A percentile compares a stretch with the other conserved stretches of the same genome.
Conservation (phyloP, 2,888 invertebrate genomes). For the Cyrtodaria siliqua region DNA sequence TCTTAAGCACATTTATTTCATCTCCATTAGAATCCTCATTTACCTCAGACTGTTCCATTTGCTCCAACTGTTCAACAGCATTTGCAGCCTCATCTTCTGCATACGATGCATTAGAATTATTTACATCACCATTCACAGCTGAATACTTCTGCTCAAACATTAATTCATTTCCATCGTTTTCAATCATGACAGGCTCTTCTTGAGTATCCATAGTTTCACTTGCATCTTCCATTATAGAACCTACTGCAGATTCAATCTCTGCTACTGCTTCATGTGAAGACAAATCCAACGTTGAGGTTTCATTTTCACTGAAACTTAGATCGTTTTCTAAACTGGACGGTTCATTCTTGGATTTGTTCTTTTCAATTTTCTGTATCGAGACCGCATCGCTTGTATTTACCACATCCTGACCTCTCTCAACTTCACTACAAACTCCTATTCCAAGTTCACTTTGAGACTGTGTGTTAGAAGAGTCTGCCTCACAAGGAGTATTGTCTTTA, state of each 20-base stretch:
- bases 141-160: slow-evolving; percentile 57
- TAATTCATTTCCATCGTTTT: slow-evolving; percentile 63
- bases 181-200: slow-evolving; percentile 61
- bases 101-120: slow-evolving; percentile 24
- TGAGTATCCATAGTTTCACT: slow-evolving; percentile 34
- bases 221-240: slow-evolving; percentile 57
- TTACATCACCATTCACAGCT: slow-evolving; percentile 13
- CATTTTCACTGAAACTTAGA: slow-evolving; percentile 16
- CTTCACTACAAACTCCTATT: slow-evolving; percentile 70
- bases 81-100: slow-evolving; percentile 40
- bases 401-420: slow-evolving; percentile 68
- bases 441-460: slow-evolving; percentile 54
- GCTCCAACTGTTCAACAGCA: slow-evolving; percentile 44
- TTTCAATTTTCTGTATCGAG: neutral
- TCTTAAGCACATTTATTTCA: slow-evolving; percentile 8
- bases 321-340: slow-evolving; percentile 44
- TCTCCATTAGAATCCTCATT: neutral
- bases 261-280: slow-evolving; percentile 32
- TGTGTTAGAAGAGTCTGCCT: slow-evolving; percentile 24
- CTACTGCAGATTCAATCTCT: slow-evolving; percentile 60
- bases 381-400: slow-evolving; percentile 34
- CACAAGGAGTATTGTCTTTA: too few relatives aligned
- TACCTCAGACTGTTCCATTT: slow-evolving; percentile 38
- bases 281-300: slow-evolving; percentile 33
- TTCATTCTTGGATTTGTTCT: slow-evolving; percentile 18